phyloP scores from a whole-genome alignment of 2,113 vertebrate species.

The Corapipo altera region DNA sequence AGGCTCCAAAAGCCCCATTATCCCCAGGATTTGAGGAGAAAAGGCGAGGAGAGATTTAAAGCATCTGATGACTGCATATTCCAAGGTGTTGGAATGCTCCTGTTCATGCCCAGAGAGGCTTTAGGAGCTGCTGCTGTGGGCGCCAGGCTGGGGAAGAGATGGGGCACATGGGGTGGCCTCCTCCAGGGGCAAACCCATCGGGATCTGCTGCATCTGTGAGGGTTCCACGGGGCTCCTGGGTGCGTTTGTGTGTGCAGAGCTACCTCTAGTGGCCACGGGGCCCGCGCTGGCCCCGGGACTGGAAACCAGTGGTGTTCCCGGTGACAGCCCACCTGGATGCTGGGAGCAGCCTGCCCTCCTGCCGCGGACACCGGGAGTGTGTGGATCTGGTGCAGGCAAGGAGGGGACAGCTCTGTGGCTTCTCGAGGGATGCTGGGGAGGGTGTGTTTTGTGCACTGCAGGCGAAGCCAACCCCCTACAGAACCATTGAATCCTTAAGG shows the following conservation, averaged over 20 bases:
- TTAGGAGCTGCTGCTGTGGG: not conserved
- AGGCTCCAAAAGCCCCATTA: not conserved
- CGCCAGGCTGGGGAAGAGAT: not conserved
- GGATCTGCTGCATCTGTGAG: fast-evolving
- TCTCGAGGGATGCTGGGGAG: fast-evolving
- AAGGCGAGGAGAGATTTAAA: too few relatives aligned
- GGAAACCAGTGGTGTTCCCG: fast-evolving
- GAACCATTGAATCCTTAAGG: fast-evolving
- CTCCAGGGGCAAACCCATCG: fast-evolving
- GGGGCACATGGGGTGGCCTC: fast-evolving
- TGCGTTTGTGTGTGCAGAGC: not conserved
- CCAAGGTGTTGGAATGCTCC: not conserved
- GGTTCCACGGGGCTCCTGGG: fast-evolving
- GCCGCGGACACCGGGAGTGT: not conserved
- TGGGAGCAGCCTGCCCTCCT: not conserved
- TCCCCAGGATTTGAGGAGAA: not conserved
- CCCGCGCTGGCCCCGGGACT: not conserved
- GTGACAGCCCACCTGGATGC: fast-evolving
- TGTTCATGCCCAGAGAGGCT: not conserved
- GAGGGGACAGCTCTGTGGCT: not conserved
- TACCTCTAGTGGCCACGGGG: slow-evolving; percentile 37
- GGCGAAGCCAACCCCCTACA: not conserved
- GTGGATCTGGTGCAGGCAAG: fast-evolving
- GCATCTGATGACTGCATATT: fast-evolving
- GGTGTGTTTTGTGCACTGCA: fast-evolving